These are phyloP conservation scores for Drosophila anomelani DNA, from an alignment of 2,888 invertebrate species.

Conservation along the genomic window DNA sequence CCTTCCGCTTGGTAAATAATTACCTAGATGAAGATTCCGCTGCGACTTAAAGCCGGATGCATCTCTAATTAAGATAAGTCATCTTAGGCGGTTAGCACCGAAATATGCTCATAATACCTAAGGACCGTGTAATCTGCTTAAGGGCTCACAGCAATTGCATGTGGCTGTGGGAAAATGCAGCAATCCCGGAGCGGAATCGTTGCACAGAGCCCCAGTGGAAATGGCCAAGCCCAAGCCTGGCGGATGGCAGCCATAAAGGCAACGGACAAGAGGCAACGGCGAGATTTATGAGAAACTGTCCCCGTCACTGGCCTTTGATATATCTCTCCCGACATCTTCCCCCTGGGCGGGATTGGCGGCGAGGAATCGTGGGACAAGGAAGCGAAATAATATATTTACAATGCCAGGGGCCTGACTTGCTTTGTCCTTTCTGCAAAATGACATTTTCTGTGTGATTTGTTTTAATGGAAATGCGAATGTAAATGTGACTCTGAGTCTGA, in stretches of 20 bases:
- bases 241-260: constrained; percentile 9
- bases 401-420: constrained; percentile 63
- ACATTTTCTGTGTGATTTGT: constrained; percentile 78
- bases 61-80: constrained; percentile 24
- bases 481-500: constrained; percentile 35
- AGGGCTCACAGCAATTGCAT: constrained; percentile 16
- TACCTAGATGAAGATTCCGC: constrained; percentile 7
- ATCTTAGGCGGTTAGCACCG: constrained; percentile 20
- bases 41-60: constrained; percentile 12
- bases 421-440: constrained; percentile 70
- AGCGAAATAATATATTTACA: constrained; percentile 48
- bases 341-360: constrained; percentile 11
- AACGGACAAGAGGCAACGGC: constrained; percentile 22
- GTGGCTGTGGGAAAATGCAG: constrained; percentile 21
- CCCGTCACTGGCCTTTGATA: constrained; percentile 63
- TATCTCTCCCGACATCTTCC: constrained; percentile 29
- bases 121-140: constrained; percentile 15
- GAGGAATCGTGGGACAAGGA: constrained; percentile 24
- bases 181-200: neutral
- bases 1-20: constrained; percentile 3
- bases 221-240: neutral
- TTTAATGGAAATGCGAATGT: constrained; percentile 71
- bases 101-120: constrained; percentile 5
- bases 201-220: constrained; percentile 15
- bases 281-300: constrained; percentile 68